phyloP scores from a whole-genome alignment of 1,140 invertebrate species.

The Drosophila arawakana region DNA sequence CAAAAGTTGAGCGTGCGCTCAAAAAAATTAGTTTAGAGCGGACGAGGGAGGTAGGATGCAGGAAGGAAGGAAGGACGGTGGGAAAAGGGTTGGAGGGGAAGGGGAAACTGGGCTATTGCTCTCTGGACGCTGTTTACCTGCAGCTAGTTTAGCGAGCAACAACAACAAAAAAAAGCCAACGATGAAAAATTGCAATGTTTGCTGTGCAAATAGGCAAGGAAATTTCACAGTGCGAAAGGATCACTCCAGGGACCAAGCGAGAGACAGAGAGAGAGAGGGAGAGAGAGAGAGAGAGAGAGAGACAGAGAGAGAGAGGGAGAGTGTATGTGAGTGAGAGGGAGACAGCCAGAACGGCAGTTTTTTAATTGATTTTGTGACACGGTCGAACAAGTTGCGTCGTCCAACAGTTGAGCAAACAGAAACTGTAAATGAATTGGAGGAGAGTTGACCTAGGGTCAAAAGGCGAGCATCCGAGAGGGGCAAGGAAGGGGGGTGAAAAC shows the following conservation, averaged over 20 bases:
- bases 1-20: constrained; percentile 60
- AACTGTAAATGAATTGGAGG: constrained; percentile 37
- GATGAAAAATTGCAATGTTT: constrained; percentile 54
- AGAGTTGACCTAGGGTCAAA: constrained; percentile 19
- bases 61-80: not conserved
- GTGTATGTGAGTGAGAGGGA: not conserved
- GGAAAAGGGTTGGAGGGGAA: not conserved
- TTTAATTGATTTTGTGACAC: constrained; percentile 59
- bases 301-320: not conserved
- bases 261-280: not conserved
- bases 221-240: constrained; percentile 5
- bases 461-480: not conserved
- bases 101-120: not conserved
- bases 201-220: constrained; percentile 49
- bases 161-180: constrained; percentile 13
- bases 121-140: constrained; percentile 46
- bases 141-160: constrained; percentile 15
- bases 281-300: not conserved
- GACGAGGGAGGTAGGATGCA: not conserved
- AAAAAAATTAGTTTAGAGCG: constrained; percentile 49
- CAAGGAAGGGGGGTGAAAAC: no score
- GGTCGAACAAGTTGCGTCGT: constrained; percentile 32
- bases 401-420: constrained; percentile 34
- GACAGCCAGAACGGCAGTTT: constrained; percentile 28
- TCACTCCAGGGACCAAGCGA: not conserved